phyloP scores from a whole-genome alignment of 2,888 invertebrate species.

The Ormyrus rosae region DNA sequence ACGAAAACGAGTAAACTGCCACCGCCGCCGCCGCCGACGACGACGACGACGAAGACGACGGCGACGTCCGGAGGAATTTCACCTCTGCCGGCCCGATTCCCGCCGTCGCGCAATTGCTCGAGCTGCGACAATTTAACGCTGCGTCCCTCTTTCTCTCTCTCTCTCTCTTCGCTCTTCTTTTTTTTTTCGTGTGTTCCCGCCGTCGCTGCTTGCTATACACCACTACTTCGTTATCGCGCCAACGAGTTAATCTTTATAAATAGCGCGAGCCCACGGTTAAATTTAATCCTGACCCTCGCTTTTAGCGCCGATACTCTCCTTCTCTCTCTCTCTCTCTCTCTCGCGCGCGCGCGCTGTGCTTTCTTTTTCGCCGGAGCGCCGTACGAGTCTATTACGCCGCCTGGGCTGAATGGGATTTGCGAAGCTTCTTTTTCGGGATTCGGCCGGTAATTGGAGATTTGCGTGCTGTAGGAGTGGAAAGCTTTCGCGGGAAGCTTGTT shows the following conservation, averaged over 20 bases:
- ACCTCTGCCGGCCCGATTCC: slow-evolving; percentile 64
- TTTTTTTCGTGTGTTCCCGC: slow-evolving; percentile 47
- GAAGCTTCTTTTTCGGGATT: too few species aligned
- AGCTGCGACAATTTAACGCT: slow-evolving; percentile 68
- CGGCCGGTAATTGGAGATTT: too few species aligned
- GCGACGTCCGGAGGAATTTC: slow-evolving; percentile 60
- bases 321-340: slow-evolving; percentile 54
- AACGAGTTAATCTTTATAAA: slow-evolving; percentile 75
- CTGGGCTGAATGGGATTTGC: too few species aligned
- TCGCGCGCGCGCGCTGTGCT: slow-evolving; percentile 31
- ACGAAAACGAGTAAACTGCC: slow-evolving; percentile 56
- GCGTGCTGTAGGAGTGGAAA: too few species aligned
- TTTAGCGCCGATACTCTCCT: slow-evolving; percentile 61
- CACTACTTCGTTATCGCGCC: slow-evolving; percentile 72
- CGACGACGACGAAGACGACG: too few species aligned
- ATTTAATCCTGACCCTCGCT: slow-evolving; percentile 74
- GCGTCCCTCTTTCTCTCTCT: slow-evolving; percentile 55
- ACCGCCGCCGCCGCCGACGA: background rate
- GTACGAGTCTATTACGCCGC: too few species aligned
- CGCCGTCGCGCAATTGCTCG: slow-evolving; percentile 66
- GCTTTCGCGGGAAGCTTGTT: too few species aligned
- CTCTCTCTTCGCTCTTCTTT: slow-evolving; percentile 40
- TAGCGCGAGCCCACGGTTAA: slow-evolving; percentile 72
- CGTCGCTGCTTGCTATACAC: background rate
- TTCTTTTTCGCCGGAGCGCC: background rate